These are phyloP conservation scores for Sylvietta virens DNA, from an alignment of 2,113 vertebrate genomes.

Conservation along the genomic window DNA sequence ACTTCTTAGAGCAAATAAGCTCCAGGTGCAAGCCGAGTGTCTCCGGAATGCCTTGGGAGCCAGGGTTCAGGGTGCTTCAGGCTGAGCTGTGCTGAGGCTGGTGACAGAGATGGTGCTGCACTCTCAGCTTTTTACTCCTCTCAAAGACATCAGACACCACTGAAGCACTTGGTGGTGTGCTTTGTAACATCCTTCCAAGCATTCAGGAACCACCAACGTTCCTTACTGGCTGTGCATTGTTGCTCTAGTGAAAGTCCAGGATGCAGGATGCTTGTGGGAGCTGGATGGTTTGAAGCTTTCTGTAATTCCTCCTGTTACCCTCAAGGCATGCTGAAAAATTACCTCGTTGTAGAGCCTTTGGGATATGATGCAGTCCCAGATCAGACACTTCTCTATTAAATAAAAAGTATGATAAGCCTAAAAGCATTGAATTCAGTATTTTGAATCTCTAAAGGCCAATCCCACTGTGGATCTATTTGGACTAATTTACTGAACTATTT, in stretches of 20 bases:
- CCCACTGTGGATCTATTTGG: constrained; percentile 35
- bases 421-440: constrained; percentile 42
- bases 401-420: constrained; percentile 51
- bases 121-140: not conserved
- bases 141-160: not conserved
- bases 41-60: not conserved
- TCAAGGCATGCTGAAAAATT: constrained; percentile 42
- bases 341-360: constrained; percentile 29
- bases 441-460: constrained; percentile 24
- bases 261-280: constrained; percentile 1
- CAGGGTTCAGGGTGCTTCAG: not conserved
- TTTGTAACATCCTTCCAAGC: not conserved
- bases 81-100: not conserved
- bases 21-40: not conserved
- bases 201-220: not conserved
- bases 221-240: constrained; percentile 10
- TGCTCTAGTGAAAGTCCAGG: constrained; percentile 22
- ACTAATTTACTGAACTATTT: constrained; percentile 45
- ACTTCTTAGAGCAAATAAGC: not conserved
- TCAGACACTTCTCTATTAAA: constrained; percentile 31
- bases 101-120: not conserved
- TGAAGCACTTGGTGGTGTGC: not conserved
- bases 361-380: constrained; percentile 26
- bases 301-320: constrained; percentile 47
- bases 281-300: constrained; percentile 37